A percentile compares a stretch with the other conserved stretches of the same genome.
Conservation (phyloP, 2,797 vertebrate species). For the Sphenodon punctatus region DNA sequence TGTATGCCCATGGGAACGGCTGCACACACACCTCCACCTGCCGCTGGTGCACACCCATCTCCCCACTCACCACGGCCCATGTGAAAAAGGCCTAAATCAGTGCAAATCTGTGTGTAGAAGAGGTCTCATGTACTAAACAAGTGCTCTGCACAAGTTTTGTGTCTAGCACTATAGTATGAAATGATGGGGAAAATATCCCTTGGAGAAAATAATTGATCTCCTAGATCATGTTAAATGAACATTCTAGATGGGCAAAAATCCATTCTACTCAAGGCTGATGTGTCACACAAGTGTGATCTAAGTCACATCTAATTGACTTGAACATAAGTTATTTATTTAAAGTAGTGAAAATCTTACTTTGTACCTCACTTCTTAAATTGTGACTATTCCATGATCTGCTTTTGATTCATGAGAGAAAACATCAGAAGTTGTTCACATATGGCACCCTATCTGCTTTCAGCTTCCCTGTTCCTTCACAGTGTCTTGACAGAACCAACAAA, state of each 20-base stretch:
- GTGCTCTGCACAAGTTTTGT: neutral
- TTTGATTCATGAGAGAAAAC: slow-evolving; percentile 40
- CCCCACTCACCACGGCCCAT: no score
- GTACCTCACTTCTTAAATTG: neutral
- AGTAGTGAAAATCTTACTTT: slow-evolving; percentile 7
- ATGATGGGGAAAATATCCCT: neutral
- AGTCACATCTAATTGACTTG: slow-evolving; percentile 35
- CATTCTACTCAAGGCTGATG: neutral
- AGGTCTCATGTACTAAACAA: no score
- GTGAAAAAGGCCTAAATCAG: no score
- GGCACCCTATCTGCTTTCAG: neutral
- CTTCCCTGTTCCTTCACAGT: neutral
- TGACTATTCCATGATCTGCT: slow-evolving; percentile 28
- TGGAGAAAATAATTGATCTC: slow-evolving; percentile 22
- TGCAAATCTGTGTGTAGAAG: no score
- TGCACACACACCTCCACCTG: no score
- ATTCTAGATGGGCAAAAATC: slow-evolving; percentile 24
- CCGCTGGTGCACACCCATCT: no score
- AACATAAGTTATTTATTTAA: neutral
- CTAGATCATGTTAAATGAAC: neutral
- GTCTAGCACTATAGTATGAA: neutral
- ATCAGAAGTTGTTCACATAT: slow-evolving; percentile 28
- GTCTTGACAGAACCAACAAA: neutral
- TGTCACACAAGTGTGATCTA: no score
- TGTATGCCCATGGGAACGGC: no score